A percentile compares a stretch with the other conserved stretches of the same genome.
phyloP scores from a whole-genome alignment of 2,888 invertebrate genomes.

The Cheilosia urbana region DNA sequence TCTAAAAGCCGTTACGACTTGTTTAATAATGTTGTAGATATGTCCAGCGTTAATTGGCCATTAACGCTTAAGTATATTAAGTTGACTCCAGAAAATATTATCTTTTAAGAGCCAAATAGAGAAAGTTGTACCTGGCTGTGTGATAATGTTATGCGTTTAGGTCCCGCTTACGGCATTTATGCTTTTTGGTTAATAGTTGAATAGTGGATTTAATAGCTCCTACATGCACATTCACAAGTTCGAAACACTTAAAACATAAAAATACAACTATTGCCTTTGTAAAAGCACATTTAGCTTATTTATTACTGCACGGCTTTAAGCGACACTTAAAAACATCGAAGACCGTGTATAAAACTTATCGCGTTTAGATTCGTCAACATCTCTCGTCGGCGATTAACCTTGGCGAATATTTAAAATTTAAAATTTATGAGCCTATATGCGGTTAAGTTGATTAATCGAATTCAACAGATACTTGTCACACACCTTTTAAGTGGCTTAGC shows the following conservation, averaged over 20 bases:
- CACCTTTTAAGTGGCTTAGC: constrained; percentile 22
- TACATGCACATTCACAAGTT: constrained; percentile 15
- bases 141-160: background rate
- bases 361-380: constrained; percentile 24
- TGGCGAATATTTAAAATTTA: constrained; percentile 30
- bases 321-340: constrained; percentile 13
- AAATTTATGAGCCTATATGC: constrained; percentile 16
- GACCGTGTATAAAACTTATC: background rate
- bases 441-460: background rate
- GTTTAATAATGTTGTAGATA: background rate
- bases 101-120: background rate
- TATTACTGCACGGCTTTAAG: constrained; percentile 22
- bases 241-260: constrained; percentile 19
- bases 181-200: constrained; percentile 3
- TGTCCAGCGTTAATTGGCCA: constrained; percentile 2
- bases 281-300: constrained; percentile 14
- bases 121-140: background rate
- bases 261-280: constrained; percentile 1
- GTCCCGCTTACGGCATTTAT: background rate
- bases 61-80: background rate
- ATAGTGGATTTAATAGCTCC: background rate
- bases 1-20: constrained; percentile 4
- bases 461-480: constrained; percentile 31
- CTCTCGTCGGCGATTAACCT: constrained; percentile 33
- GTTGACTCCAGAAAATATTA: background rate